These are phyloP conservation scores for Malacoraja senta DNA, from an alignment of 2,797 vertebrate species.

Conservation along the genomic window DNA sequence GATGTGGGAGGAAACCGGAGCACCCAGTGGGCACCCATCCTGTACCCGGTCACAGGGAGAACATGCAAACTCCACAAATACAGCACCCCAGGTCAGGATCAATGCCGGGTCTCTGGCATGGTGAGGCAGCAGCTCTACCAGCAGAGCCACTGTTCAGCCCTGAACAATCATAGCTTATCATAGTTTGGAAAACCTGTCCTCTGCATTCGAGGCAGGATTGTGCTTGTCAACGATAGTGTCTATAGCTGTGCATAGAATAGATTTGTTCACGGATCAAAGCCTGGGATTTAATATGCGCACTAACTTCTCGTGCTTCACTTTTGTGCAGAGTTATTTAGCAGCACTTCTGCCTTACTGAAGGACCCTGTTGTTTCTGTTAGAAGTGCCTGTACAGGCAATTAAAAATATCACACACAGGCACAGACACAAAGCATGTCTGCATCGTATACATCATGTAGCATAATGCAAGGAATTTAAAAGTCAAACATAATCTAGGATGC, in stretches of 20 bases:
- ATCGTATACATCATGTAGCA: not conserved
- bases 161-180: no score
- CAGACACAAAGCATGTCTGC: not conserved
- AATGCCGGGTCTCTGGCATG: no score
- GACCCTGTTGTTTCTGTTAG: conserved; percentile 28
- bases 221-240: not conserved
- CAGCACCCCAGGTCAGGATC: no score
- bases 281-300: not conserved
- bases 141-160: no score
- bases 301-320: conserved; percentile 10
- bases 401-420: not conserved
- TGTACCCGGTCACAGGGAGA: no score
- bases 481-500: not conserved
- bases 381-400: not conserved
- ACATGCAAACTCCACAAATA: no score
- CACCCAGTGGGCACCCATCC: no score
- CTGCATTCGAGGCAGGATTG: not conserved
- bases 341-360: conserved; percentile 5
- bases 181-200: not conserved
- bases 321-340: not conserved
- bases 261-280: not conserved
- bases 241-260: not conserved
- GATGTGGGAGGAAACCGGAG: no score
- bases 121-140: no score
- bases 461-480: not conserved